Base-by-base conservation (phyloP, 2,113 vertebrate species). In the Pteruthius melanotis region DNA sequence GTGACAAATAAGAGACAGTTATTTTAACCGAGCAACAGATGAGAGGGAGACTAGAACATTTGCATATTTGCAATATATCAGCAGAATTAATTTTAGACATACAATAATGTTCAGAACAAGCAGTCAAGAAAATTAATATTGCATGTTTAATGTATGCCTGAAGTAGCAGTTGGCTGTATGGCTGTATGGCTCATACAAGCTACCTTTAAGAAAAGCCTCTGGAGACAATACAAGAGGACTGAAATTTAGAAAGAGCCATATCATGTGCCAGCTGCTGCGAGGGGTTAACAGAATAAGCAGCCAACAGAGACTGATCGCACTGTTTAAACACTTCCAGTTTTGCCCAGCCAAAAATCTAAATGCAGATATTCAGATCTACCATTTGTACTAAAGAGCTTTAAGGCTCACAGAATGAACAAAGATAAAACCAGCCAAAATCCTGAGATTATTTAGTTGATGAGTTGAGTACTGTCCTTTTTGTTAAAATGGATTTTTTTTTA, bases 331-430 rank as follows among this genome's bases (percentile, higher is more conserved):
- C 28, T 56, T 68, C 28, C 21, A 56, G 4, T 42, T 57, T 75
- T 86, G 24, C 9, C 66, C 40, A 83, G 49, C 57, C 15, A 89
- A 89, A 90, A 85, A 61, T 26, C 54, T 82, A 65, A 87, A 84
- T 52, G 78, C 77, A 95, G 54, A 63, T 66, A 84, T 45, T 71
- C 15, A 60, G 35, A 54, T 39, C 77, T 54, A 71, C 37, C 42
- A 33, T 18, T 65, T 69, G 17, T 14, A 42, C 59, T 18, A 53
- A 28, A 76, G 57, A 71, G 40, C 42, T 75, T 81, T 57, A 75
- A 18, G 33, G 68, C 15, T 75, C 72, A 40, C 13, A 44, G 27
- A 89, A 86, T 7, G 20, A 95, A 45, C 42, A 59, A 53, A 66
- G 75, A 71, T 40, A 87, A 37, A 87, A 63, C 18, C 11, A 50